Evolutionary conservation across 2,113 vertebrate genomes (phyloP).

Genomic region (Oncorhynchus nerka): DNA sequence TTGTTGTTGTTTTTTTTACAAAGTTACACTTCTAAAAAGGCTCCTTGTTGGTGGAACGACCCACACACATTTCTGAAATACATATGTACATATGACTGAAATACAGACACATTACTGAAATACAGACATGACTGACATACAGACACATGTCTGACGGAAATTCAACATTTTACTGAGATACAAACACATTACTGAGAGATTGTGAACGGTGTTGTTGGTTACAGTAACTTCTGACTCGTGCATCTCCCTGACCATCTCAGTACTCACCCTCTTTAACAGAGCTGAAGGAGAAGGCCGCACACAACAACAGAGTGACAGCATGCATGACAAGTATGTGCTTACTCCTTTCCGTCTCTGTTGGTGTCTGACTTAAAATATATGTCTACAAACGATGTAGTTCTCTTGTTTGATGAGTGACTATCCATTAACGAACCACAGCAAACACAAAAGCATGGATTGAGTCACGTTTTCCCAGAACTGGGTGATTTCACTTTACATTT

Average conservation of each 20-base stretch:
- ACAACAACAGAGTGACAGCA: slow-evolving; percentile 1
- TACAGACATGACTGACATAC: not conserved
- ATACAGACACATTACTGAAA: not conserved
- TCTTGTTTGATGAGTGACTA: slow-evolving; percentile 5
- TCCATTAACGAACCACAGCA: not conserved
- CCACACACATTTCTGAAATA: not conserved
- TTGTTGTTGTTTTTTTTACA: no score
- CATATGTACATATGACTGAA: not conserved
- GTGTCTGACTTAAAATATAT: not conserved
- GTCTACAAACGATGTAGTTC: not conserved
- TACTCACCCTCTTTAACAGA: not conserved
- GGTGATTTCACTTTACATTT: not conserved
- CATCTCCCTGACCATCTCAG: not conserved
- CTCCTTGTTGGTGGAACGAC: no score
- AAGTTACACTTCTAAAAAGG: no score
- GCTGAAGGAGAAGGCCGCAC: not conserved
- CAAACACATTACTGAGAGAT: not conserved
- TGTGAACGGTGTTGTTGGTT: not conserved
- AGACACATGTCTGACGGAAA: no score
- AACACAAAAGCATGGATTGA: not conserved
- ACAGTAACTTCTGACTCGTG: not conserved
- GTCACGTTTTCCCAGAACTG: not conserved
- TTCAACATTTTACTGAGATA: no score
- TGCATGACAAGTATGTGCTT: not conserved
- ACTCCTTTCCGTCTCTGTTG: not conserved